phyloP scores from a whole-genome alignment of 2,888 invertebrate species.

The Hypercompe scribonia region DNA sequence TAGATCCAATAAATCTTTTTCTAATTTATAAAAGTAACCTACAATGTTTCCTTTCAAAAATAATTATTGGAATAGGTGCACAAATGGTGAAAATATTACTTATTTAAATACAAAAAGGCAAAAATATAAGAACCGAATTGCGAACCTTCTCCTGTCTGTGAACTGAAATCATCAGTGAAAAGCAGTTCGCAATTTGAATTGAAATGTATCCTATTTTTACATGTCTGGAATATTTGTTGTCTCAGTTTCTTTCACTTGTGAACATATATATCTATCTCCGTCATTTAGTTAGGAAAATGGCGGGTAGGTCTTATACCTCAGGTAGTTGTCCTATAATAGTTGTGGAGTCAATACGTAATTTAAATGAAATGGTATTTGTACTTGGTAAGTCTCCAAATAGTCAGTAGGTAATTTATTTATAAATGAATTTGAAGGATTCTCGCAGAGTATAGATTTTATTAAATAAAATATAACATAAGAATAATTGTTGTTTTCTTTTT shows the following conservation, averaged over 20 bases:
- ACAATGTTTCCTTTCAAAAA: neutral
- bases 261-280: neutral
- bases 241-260: neutral
- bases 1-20: neutral
- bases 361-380: constrained; percentile 21
- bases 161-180: too few species aligned
- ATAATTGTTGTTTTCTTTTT: constrained; percentile 16
- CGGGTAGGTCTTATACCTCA: neutral
- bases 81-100: neutral
- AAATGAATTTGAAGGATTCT: constrained; percentile 37
- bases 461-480: constrained; percentile 50
- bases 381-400: constrained; percentile 36
- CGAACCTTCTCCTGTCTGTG: too few species aligned
- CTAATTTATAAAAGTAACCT: neutral
- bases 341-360: neutral
- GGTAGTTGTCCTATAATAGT: neutral
- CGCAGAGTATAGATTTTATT: constrained; percentile 47
- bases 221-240: neutral
- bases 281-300: constrained; percentile 5
- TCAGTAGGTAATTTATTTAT: constrained; percentile 49
- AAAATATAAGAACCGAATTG: neutral
- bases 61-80: neutral
- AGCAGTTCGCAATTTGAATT: too few species aligned
- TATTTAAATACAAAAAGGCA: neutral
- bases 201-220: neutral